phyloP scores from a whole-genome alignment of 2,888 invertebrate species.

The Trichopoda pennipes region DNA sequence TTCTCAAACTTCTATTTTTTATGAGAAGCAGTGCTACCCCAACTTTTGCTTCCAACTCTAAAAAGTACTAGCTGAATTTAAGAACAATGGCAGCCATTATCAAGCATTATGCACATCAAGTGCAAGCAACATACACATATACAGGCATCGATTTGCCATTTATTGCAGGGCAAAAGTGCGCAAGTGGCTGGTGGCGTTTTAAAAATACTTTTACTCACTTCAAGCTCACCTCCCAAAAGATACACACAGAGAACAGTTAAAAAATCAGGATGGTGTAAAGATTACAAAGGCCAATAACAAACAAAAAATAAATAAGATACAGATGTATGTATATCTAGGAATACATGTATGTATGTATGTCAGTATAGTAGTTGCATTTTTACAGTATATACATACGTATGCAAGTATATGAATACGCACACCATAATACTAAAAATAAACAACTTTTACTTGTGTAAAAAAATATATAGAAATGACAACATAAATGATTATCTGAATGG shows the following conservation, averaged over 20 bases:
- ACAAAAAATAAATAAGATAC: conserved; percentile 70
- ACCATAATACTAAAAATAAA: conserved; percentile 71
- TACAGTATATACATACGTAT: too few relatives aligned
- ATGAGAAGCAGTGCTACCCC: not conserved
- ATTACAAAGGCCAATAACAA: conserved; percentile 55
- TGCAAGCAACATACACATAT: not conserved
- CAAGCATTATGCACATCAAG: conserved; percentile 30
- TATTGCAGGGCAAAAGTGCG: conserved; percentile 28
- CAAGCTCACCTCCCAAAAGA: conserved; percentile 35
- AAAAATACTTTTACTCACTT: conserved; percentile 36
- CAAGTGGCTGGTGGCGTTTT: conserved; percentile 36
- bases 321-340: conserved; percentile 19
- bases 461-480: conserved; percentile 48
- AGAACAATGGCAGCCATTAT: conserved; percentile 53
- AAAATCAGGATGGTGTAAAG: conserved; percentile 39
- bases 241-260: conserved; percentile 30
- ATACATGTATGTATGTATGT: not conserved
- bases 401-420: conserved; percentile 13
- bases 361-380: too few relatives aligned
- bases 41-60: conserved; percentile 15
- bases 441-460: conserved; percentile 22
- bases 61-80: conserved; percentile 19
- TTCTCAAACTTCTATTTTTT: too few relatives aligned
- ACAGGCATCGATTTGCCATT: conserved; percentile 21
- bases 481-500: conserved; percentile 62